These are phyloP conservation scores for Sclerurus mexicanus DNA, from an alignment of 2,113 vertebrate species.

Conservation along the genomic window DNA sequence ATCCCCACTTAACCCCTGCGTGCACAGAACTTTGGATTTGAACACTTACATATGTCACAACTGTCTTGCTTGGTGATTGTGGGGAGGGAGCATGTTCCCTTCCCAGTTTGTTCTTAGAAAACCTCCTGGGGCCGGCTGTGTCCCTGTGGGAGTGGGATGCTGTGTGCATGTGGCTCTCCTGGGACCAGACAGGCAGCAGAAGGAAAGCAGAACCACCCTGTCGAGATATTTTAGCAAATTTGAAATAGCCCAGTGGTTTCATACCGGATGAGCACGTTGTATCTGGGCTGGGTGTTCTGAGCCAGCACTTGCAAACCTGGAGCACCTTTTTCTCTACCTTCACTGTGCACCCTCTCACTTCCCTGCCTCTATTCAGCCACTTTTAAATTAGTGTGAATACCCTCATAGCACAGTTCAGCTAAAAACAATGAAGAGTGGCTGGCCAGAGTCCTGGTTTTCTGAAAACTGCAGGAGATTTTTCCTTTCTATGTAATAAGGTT, in stretches of 20 bases:
- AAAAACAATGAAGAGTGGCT: not conserved
- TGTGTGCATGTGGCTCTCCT: not conserved
- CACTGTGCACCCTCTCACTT: not conserved
- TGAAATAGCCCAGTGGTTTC: not conserved
- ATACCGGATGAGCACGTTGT: accelerated
- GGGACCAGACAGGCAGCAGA: not conserved
- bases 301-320: not conserved
- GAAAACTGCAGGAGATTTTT: not conserved
- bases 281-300: not conserved
- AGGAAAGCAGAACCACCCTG: not conserved
- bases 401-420: not conserved
- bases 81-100: not conserved
- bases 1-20: not conserved
- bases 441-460: not conserved
- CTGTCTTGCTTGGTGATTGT: accelerated
- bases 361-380: not conserved
- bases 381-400: not conserved
- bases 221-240: not conserved
- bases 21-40: not conserved
- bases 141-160: accelerated
- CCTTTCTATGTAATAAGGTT: not conserved
- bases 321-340: not conserved
- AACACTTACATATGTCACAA: not conserved
- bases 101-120: not conserved
- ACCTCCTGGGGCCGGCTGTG: accelerated